Evolutionary conservation across 1,140 invertebrate species (phyloP).

Genomic region (Tetramorium simillimum): DNA sequence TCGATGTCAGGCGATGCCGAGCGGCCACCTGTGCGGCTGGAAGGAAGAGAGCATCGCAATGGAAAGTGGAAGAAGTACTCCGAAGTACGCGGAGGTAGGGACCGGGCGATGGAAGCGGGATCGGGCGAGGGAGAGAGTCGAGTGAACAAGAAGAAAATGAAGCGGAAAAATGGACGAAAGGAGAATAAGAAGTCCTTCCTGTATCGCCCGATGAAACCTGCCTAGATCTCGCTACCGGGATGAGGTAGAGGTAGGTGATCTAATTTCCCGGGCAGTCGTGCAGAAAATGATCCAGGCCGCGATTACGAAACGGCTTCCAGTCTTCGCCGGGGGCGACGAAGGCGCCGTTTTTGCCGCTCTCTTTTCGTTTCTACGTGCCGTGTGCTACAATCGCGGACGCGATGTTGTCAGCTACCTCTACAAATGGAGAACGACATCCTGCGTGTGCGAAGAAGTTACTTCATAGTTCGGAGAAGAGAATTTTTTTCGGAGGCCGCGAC

Average conservation of each 20-base stretch:
- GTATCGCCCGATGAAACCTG: slow-evolving; percentile 77
- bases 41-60: slow-evolving; percentile 37
- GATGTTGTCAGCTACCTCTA: slow-evolving; percentile 74
- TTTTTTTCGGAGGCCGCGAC: slow-evolving; percentile 10
- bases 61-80: slow-evolving; percentile 57
- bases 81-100: slow-evolving; percentile 32
- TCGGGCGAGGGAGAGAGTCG: slow-evolving; percentile 30
- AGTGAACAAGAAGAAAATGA: slow-evolving; percentile 48
- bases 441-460: slow-evolving; percentile 23
- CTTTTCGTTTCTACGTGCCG: slow-evolving; percentile 77
- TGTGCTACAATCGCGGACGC: slow-evolving; percentile 75
- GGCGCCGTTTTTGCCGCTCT: slow-evolving; percentile 77
- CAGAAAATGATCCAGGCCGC: slow-evolving; percentile 85
- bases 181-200: slow-evolving; percentile 79
- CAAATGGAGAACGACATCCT: slow-evolving; percentile 11
- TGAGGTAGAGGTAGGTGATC: slow-evolving; percentile 83
- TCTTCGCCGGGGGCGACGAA: slow-evolving; percentile 81
- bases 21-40: background rate
- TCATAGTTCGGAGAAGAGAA: background rate
- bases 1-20: slow-evolving; percentile 67
- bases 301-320: slow-evolving; percentile 85
- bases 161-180: slow-evolving; percentile 36
- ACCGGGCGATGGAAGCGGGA: slow-evolving; percentile 40
- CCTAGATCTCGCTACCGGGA: slow-evolving; percentile 82
- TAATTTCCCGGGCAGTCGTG: slow-evolving; percentile 85